phyloP scores from a whole-genome alignment of 2,113 vertebrate species.

The Emydocephalus ijimae region DNA sequence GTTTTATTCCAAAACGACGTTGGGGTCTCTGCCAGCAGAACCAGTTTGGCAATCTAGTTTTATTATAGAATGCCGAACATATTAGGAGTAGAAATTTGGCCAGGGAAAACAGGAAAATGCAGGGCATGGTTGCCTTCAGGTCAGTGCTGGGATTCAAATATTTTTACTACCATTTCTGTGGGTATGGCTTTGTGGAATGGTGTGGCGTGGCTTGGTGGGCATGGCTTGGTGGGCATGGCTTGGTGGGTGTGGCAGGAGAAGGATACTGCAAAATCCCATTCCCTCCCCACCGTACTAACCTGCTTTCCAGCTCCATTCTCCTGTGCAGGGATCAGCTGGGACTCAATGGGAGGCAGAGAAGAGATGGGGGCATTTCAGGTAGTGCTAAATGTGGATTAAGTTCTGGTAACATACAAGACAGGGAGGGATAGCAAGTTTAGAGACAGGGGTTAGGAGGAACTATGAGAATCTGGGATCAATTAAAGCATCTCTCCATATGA shows the following conservation, averaged over 20 bases:
- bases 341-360: too few relatives aligned
- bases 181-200: too few relatives aligned
- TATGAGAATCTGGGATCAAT: background rate
- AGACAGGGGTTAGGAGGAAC: background rate
- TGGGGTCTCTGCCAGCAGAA: background rate
- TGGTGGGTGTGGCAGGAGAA: too few relatives aligned
- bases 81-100: background rate
- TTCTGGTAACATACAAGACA: background rate
- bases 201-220: too few relatives aligned
- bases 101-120: background rate
- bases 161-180: too few relatives aligned
- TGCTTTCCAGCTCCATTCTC: too few relatives aligned
- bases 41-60: background rate
- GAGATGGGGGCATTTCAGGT: too few relatives aligned
- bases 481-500: background rate
- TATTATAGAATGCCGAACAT: background rate
- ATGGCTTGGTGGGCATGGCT: too few relatives aligned
- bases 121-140: background rate
- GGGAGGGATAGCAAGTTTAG: background rate
- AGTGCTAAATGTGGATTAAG: background rate
- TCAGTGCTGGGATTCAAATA: too few relatives aligned
- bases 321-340: too few relatives aligned
- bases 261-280: too few relatives aligned
- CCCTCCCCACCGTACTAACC: too few relatives aligned
- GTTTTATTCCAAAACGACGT: background rate